Evolutionary conservation across 2,113 vertebrate genomes (phyloP).

Genomic region (Pachypanchax playfairii): DNA sequence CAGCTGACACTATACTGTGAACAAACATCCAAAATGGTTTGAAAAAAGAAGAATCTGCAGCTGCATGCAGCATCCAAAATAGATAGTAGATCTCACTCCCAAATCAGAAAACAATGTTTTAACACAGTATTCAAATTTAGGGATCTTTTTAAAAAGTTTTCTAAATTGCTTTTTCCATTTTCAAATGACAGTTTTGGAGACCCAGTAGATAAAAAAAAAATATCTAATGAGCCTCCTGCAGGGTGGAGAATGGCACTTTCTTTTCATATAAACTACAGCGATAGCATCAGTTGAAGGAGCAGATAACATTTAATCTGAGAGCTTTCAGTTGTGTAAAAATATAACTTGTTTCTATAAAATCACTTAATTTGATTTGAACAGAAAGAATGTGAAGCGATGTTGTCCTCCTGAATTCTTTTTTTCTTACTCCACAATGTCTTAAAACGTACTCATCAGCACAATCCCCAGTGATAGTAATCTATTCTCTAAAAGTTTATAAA

Average conservation of each 20-base stretch:
- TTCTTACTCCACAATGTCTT: constrained; percentile 41
- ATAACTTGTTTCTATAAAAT: constrained; percentile 8
- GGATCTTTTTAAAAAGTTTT: background rate
- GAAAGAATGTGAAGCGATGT: constrained; percentile 33
- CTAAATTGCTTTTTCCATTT: background rate
- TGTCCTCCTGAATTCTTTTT: constrained; percentile 17
- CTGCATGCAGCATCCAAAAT: background rate
- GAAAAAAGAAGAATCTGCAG: background rate
- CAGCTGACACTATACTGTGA: background rate
- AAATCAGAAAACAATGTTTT: too few species aligned
- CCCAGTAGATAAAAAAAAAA: background rate
- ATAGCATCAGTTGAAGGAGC: background rate
- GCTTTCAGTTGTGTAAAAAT: constrained; percentile 7
- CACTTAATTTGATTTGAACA: too few species aligned
- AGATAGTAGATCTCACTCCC: background rate
- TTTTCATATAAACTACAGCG: background rate
- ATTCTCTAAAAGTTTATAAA: constrained; percentile 49
- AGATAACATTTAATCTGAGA: background rate
- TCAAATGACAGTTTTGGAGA: background rate
- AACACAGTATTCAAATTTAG: background rate
- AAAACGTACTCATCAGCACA: constrained; percentile 67
- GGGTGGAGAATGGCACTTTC: background rate
- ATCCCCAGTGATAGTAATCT: constrained; percentile 68
- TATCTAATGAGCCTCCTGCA: background rate
- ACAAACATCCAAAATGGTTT: background rate